These are phyloP conservation scores for Scleropages formosus DNA, from an alignment of 2,797 vertebrate genomes.

Conservation along the genomic window DNA sequence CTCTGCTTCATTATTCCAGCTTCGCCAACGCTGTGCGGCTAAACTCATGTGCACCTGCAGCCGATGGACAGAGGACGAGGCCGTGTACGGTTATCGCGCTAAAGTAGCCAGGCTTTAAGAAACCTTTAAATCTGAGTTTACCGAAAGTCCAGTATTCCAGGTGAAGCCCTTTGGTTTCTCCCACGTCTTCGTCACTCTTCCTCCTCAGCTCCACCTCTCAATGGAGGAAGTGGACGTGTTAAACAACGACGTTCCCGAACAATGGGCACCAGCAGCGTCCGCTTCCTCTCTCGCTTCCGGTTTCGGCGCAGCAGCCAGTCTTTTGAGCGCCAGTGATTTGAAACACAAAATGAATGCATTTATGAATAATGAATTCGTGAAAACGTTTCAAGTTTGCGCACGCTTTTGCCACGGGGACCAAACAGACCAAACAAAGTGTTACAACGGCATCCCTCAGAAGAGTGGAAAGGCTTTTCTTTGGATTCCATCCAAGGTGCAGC, in stretches of 20 bases:
- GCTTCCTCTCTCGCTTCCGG: constrained; percentile 27
- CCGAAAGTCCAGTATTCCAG: not conserved
- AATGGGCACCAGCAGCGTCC: constrained; percentile 39
- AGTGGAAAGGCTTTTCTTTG: constrained; percentile 54
- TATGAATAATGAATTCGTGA: too few relatives aligned
- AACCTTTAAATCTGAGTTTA: not conserved
- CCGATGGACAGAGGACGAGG: not conserved
- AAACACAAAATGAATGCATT: too few relatives aligned
- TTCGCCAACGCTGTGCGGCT: not conserved
- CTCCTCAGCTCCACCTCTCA: constrained; percentile 9
- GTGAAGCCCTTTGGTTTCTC: not conserved
- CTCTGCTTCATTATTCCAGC: not conserved
- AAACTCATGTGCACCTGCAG: not conserved
- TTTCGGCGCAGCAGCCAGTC: constrained; percentile 42
- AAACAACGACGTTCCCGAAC: constrained; percentile 32
- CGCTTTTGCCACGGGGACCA: constrained; percentile 5
- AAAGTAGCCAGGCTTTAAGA: not conserved
- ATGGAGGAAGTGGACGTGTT: constrained; percentile 23
- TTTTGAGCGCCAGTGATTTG: not conserved
- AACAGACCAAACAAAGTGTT: constrained; percentile 51
- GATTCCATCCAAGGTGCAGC: constrained; percentile 54
- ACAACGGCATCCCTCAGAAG: constrained; percentile 54
- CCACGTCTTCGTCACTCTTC: constrained; percentile 1
- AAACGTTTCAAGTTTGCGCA: too few relatives aligned
- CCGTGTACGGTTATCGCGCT: not conserved